A percentile compares a stretch with the other conserved stretches of the same genome.
phyloP scores from a whole-genome alignment of 2,113 vertebrate species.

The Perccottus glenii region DNA sequence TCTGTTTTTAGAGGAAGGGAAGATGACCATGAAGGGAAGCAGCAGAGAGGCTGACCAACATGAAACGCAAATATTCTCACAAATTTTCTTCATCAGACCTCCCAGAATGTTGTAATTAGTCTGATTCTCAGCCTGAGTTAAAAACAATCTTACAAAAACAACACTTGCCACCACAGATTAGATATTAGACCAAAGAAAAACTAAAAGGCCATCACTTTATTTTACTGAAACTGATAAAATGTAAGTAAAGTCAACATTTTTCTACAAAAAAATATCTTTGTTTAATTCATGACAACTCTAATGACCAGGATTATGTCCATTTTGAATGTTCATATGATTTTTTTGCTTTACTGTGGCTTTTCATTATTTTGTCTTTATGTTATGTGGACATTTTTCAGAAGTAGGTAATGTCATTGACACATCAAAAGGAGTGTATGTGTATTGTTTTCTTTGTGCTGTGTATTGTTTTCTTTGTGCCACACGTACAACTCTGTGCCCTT shows the following conservation, averaged over 20 bases:
- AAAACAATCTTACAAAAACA: slow-evolving; percentile 47
- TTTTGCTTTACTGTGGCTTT: too few relatives aligned
- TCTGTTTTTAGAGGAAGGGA: slow-evolving; percentile 17
- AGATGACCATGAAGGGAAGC: background rate
- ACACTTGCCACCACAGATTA: slow-evolving; percentile 35
- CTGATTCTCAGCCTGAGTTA: slow-evolving; percentile 22
- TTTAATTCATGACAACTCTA: too few relatives aligned
- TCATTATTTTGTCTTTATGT: too few relatives aligned
- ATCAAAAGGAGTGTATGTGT: background rate
- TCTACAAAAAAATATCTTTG: too few relatives aligned
- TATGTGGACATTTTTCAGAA: too few relatives aligned
- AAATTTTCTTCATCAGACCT: slow-evolving; percentile 43
- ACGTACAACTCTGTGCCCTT: slow-evolving; percentile 6
- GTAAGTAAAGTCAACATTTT: too few relatives aligned
- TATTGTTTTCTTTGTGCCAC: slow-evolving; percentile 31
- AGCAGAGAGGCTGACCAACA: background rate
- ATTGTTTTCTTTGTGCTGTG: slow-evolving; percentile 29
- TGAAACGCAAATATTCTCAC: slow-evolving; percentile 57
- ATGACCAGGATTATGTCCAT: too few relatives aligned
- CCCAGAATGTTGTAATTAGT: slow-evolving; percentile 47
- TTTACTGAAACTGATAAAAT: too few relatives aligned
- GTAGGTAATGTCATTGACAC: slow-evolving; percentile 29
- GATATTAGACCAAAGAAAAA: slow-evolving; percentile 46
- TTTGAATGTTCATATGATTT: too few relatives aligned
- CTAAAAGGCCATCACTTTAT: slow-evolving; percentile 27